Percentiles rank a stretch among this genome's conserved stretches.
phyloP scores from a whole-genome alignment of 1,140 invertebrate species.

The Drosophila grimshawi region DNA sequence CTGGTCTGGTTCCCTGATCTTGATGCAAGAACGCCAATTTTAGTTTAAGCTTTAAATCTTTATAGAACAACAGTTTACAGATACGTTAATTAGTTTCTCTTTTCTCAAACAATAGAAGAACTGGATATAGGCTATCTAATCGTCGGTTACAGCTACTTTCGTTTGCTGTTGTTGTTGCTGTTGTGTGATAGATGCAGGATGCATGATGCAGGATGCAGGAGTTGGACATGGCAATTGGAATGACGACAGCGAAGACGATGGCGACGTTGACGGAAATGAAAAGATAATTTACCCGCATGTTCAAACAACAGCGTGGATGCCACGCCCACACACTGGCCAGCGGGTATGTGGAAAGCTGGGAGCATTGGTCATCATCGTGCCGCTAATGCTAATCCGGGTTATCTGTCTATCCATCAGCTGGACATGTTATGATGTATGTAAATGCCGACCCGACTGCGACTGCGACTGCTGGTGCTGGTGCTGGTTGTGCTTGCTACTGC shows the following conservation, averaged over 20 bases:
- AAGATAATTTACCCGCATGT: slow-evolving; percentile 83
- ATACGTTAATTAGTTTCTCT: too few relatives aligned
- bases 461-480: slow-evolving; percentile 20
- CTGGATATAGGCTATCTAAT: not conserved
- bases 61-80: too few relatives aligned
- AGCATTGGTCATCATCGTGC: slow-evolving; percentile 43
- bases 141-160: too few relatives aligned
- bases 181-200: not conserved
- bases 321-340: slow-evolving; percentile 38
- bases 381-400: slow-evolving; percentile 78
- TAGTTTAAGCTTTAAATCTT: too few relatives aligned
- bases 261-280: slow-evolving; percentile 73
- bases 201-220: not conserved
- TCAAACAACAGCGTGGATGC: slow-evolving; percentile 51
- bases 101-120: not conserved
- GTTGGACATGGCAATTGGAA: slow-evolving; percentile 52
- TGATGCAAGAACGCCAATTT: too few relatives aligned
- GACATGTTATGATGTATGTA: slow-evolving; percentile 79
- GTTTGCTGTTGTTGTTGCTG: not conserved
- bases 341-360: not conserved
- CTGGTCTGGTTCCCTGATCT: too few relatives aligned
- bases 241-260: slow-evolving; percentile 48
- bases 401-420: slow-evolving; percentile 79
- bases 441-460: slow-evolving; percentile 50
- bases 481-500: slow-evolving; percentile 20